These are phyloP conservation scores for Calcarius lapponicus DNA, from an alignment of 2,797 vertebrate species.

Conservation along the genomic window DNA sequence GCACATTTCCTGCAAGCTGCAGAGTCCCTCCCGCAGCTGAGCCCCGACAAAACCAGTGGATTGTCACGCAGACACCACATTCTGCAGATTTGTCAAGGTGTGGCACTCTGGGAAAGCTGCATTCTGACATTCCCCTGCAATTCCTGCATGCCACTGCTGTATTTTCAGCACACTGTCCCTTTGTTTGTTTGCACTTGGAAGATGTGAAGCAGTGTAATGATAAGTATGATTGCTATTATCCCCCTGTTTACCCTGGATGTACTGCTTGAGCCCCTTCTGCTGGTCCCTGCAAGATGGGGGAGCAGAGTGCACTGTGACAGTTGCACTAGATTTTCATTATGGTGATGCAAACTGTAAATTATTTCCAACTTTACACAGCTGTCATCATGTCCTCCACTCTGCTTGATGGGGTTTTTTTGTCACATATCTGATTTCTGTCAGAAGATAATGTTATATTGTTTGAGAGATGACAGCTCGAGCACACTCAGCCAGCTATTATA, in stretches of 20 bases:
- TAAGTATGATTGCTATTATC: conserved; percentile 49
- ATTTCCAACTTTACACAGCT: conserved; percentile 62
- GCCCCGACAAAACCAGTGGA: accelerated
- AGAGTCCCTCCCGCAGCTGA: background rate
- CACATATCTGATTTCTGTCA: conserved; percentile 73
- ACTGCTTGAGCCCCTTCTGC: conserved; percentile 53
- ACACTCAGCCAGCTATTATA: conserved; percentile 63
- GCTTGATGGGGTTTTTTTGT: conserved; percentile 52
- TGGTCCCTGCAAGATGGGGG: background rate
- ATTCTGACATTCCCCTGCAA: background rate
- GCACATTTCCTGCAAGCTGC: background rate
- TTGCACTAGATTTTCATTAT: conserved; percentile 68
- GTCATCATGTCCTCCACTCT: conserved; percentile 57
- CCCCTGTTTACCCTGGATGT: conserved; percentile 43
- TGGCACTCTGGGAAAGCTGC: background rate
- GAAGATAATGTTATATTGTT: conserved; percentile 62
- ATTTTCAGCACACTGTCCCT: background rate
- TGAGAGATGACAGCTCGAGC: conserved; percentile 62
- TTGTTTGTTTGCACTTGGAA: conserved; percentile 29
- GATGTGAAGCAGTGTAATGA: conserved; percentile 31
- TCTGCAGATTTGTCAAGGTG: background rate
- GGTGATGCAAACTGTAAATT: conserved; percentile 67
- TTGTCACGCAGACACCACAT: background rate
- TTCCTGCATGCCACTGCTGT: background rate
- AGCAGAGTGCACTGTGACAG: conserved; percentile 40